phyloP scores from a whole-genome alignment of 2,797 vertebrate species.

The Pteronotus mesoamericanus region DNA sequence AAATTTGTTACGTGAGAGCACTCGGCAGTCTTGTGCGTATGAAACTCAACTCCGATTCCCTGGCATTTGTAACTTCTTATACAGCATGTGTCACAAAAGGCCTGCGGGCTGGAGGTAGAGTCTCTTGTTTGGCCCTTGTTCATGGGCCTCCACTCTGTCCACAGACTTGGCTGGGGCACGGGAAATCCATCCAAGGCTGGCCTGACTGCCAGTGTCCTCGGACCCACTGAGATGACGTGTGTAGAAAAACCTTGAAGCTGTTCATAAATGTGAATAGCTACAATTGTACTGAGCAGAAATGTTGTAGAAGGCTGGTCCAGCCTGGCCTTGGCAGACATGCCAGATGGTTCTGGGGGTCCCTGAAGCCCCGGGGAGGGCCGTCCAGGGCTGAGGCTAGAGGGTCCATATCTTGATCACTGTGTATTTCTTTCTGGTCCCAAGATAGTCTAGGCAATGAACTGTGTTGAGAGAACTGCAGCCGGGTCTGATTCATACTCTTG shows the following conservation, averaged over 20 bases:
- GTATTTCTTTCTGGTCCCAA: background rate
- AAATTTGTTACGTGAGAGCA: too few species aligned
- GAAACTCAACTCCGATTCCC: background rate
- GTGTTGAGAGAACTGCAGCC: background rate
- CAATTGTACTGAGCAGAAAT: background rate
- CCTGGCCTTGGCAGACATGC: background rate
- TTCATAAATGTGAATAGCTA: background rate
- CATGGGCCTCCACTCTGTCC: background rate
- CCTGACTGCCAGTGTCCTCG: too few species aligned
- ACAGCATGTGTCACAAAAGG: background rate
- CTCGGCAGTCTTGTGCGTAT: background rate
- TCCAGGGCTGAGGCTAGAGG: background rate
- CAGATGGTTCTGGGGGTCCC: background rate
- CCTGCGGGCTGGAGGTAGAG: background rate
- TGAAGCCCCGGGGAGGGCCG: background rate
- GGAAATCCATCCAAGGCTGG: background rate
- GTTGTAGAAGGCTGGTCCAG: background rate
- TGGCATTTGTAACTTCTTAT: background rate
- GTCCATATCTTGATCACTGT: background rate
- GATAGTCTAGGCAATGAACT: background rate
- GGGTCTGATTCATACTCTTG: background rate
- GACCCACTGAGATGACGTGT: background rate
- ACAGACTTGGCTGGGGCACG: too few species aligned
- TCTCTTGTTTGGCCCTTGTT: background rate
- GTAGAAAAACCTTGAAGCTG: background rate